A percentile compares a stretch with the other conserved stretches of the same genome.
Conservation (phyloP, 2,113 vertebrate genomes). For the Cheirogaleus medius region DNA sequence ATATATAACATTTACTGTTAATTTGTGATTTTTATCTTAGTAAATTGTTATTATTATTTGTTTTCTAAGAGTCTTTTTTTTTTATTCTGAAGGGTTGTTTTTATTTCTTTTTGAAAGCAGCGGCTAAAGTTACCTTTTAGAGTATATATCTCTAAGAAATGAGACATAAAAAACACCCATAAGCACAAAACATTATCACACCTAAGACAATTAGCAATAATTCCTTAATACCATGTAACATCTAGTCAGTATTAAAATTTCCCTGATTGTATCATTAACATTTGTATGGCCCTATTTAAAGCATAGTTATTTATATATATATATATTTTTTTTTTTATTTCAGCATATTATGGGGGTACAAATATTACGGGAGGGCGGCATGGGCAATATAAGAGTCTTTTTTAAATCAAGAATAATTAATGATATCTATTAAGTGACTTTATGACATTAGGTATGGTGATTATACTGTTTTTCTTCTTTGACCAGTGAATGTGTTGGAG, state of each 20-base stretch:
- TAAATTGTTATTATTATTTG: background rate
- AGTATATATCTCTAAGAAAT: background rate
- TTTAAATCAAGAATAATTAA: background rate
- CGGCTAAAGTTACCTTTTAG: background rate
- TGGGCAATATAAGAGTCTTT: no score
- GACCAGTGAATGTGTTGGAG: background rate
- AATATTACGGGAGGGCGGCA: no score
- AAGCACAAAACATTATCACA: background rate
- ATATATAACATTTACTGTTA: background rate
- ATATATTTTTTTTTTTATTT: no score
- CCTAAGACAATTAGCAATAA: background rate
- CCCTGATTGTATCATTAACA: background rate
- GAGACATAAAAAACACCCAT: background rate
- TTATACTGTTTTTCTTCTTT: background rate
- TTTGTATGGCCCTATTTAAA: background rate
- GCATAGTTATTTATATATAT: background rate
- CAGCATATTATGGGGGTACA: no score
- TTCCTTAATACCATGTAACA: slow-evolving; percentile 26
- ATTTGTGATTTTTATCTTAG: background rate
- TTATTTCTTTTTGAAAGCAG: background rate
- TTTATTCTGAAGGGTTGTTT: background rate
- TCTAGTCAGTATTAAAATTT: background rate
- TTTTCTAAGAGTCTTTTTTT: background rate
- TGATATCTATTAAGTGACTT: background rate
- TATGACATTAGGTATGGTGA: background rate